Evolutionary conservation across 1,140 invertebrate species (phyloP), one percentile per base, ranked within the genome.

Genomic region (Neomicropteryx cornuta): DNA sequence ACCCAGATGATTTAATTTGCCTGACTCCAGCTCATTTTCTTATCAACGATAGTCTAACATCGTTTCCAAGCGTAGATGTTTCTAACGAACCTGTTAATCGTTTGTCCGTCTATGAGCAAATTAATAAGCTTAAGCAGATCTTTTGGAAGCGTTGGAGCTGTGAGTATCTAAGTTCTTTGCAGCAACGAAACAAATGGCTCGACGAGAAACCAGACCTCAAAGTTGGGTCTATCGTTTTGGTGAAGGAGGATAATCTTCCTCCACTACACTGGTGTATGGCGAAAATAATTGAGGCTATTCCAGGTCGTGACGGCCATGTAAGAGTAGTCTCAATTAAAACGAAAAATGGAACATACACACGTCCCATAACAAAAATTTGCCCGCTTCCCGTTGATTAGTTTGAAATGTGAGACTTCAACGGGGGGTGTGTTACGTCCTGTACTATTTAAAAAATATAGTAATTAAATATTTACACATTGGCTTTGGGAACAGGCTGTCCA

Each of bases 261-360:
- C 44, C 42, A 2, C 18, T 38, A 4, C 34, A 47, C 13, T 57
- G 51, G 52, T 33, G 18, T 28, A 6, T 55, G 4, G 56, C 49
- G 20, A 33, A 48, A 30, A 37, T 58, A n/a, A 33, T 42, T 1
- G 27, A 42, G 30, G 19, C 46, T 5, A 33, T 41, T 31, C 29
- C 37, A 16, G 44, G 40, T 10, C 13, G 44, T 13, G 43, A 47
- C 24, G 39, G 36, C 2, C 18, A 41, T 11, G 38, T 45, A 10
- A 18, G 43, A 11, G 36, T 43, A 5, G 42, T 24, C 6, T 8
- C 8, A 8, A 13, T 27, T 8, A 27, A 27, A 27, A 8, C 13
- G 8, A 27, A 27, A 27, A 27, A 27, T 27, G 13, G 13, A 8
- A 8, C 23, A 13, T 13, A 8, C 13, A 27, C 23, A 8, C 8